Evolutionary conservation across 2,888 invertebrate species (phyloP).

Genomic region (Parnassius smintheus): DNA sequence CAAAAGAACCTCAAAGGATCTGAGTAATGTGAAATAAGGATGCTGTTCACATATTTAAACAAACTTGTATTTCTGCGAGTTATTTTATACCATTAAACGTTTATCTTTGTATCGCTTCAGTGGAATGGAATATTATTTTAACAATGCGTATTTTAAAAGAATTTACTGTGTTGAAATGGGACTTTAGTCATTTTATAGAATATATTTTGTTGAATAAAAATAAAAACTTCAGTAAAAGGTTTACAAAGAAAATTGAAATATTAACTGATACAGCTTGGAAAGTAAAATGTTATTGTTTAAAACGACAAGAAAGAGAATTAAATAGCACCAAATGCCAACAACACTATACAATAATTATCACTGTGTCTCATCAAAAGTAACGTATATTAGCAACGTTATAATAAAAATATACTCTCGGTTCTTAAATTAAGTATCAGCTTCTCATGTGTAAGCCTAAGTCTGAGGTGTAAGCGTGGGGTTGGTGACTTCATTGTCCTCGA

Average conservation of each 20-base stretch:
- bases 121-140: constrained; percentile 25
- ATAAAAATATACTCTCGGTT: too few species aligned
- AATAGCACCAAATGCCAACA: not conserved
- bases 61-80: constrained; percentile 23
- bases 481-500: too few species aligned
- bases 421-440: too few species aligned
- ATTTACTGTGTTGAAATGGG: constrained; percentile 11
- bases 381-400: too few species aligned
- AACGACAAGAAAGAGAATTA: not conserved
- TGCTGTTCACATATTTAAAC: constrained; percentile 15
- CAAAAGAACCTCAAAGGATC: constrained; percentile 6
- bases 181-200: constrained; percentile 5
- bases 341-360: not conserved
- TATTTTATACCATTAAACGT: constrained; percentile 24
- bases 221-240: not conserved
- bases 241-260: not conserved
- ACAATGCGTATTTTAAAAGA: constrained; percentile 19
- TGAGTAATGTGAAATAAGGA: constrained; percentile 19
- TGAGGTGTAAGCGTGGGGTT: too few species aligned
- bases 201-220: not conserved
- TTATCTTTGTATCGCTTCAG: constrained; percentile 25
- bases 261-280: not conserved
- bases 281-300: not conserved
- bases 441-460: too few species aligned
- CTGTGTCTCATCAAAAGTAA: not conserved